A percentile compares a stretch with the other conserved stretches of the same genome.
Conservation (phyloP, 2,797 vertebrate species). For the Dermochelys coriacea region DNA sequence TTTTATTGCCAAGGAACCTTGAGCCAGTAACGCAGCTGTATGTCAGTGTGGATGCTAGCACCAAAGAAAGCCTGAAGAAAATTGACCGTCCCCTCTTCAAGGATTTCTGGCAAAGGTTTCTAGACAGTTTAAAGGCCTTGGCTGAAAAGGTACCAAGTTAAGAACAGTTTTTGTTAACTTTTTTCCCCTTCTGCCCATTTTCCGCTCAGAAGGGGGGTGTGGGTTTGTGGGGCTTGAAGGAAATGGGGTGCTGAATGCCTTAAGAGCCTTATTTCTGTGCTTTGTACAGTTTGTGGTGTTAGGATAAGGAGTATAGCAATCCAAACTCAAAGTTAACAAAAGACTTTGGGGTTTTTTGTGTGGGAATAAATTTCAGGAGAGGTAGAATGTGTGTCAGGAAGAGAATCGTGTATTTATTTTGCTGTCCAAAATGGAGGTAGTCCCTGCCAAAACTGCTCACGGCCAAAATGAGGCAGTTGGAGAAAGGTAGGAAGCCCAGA, state of each 20-base stretch:
- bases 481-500: neutral
- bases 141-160: slow-evolving; percentile 90
- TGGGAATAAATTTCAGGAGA: neutral
- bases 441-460: accelerated
- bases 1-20: slow-evolving; percentile 83
- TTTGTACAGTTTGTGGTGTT: accelerated
- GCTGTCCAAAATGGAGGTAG: neutral
- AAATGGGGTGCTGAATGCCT: neutral
- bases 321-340: neutral
- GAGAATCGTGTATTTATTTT: neutral
- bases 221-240: neutral
- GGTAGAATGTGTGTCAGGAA: neutral
- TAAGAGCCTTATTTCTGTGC: accelerated
- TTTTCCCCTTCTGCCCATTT: neutral
- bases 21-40: slow-evolving; percentile 95
- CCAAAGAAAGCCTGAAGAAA: slow-evolving; percentile 92
- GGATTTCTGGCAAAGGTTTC: slow-evolving; percentile 96
- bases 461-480: neutral
- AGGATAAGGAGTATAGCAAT: neutral
- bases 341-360: accelerated
- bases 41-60: slow-evolving; percentile 96
- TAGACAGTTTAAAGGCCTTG: slow-evolving; percentile 91
- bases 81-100: slow-evolving; percentile 97
- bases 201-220: neutral
- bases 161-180: neutral